Base-by-base conservation (phyloP, 2,113 vertebrate species). In the Colossoma macropomum region DNA sequence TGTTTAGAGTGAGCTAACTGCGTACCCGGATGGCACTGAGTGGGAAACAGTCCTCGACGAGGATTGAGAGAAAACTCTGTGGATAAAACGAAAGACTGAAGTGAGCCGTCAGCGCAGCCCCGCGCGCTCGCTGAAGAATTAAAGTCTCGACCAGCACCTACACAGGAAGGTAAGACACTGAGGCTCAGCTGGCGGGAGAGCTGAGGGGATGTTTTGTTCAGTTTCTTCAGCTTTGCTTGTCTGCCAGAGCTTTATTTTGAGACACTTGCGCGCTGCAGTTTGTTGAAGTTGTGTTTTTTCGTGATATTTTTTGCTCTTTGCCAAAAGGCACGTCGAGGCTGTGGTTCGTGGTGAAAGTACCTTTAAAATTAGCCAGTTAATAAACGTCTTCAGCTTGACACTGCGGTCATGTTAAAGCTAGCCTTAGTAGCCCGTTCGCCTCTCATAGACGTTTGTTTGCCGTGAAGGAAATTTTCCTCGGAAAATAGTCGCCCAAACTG, bases 101-200 rank as follows among this genome's bases (percentile, higher is more conserved):
- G 28, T n/a, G 10, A n/a, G 23, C 38, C 21, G 66, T n/a, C 11
- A n/a, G 6, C 10, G 34, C 41, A 12, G 34, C 21, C 45, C 12
- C 34, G 15, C 23, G 34, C 68, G 10, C 2, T 41, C 34, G 13
- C 21, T 25, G 32, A 69, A 11, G 21, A 38, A 23, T 21, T 9
- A 23, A 69, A 69, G 32, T 41, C 1, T 68, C 30, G 16, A 25
- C 59, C 73, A 70, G n/a, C 50, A 69, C 50, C 56, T 41, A 60
- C 38, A 15, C 59, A 27, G 56, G 27, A 72, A 83, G 81, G 81
- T 77, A 83, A 52, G 75, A 52, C 0, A 50, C 41, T 9, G 4
- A 9, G 41, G 41, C 41, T 45, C 9, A 8, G 1, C 5, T 28
- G 28, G 2, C 27, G 15, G 23, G 38, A 23, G 15, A n/a, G 56